Conservation (phyloP, 1,140 invertebrate genomes). For the Brachionus calyciflorus region DNA sequence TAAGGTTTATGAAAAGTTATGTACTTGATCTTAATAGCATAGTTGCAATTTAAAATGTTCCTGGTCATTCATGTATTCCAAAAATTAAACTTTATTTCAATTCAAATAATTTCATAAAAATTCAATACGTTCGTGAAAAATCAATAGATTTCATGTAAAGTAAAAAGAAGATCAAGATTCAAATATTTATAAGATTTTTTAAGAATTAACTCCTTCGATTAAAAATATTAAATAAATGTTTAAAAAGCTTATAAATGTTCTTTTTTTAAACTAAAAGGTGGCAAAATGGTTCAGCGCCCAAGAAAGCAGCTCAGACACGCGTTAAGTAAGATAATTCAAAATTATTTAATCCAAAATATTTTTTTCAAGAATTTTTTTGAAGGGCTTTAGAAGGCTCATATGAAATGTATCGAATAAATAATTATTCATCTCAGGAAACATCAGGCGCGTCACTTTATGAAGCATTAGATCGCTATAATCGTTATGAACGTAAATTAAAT, state of each 20-base stretch:
- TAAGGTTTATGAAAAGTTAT: too few species aligned
- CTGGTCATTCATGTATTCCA: too few species aligned
- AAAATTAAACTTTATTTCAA: too few species aligned
- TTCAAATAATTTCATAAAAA: too few species aligned
- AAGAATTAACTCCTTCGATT: too few species aligned
- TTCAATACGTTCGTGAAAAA: too few species aligned
- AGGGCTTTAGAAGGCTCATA: slow-evolving; percentile 35
- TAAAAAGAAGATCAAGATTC: too few species aligned
- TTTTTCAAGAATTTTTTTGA: background rate
- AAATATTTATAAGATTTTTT: too few species aligned
- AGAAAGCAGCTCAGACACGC: slow-evolving; percentile 51
- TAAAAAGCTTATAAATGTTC: background rate
- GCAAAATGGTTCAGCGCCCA: slow-evolving; percentile 65
- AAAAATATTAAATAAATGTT: too few species aligned
- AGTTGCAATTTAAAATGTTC: too few species aligned
- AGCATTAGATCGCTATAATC: slow-evolving; percentile 32
- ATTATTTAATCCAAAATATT: background rate
- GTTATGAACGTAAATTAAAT: slow-evolving; percentile 38
- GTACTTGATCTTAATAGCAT: too few species aligned
- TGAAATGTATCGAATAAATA: background rate
- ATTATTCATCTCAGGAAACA: background rate
- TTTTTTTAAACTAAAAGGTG: slow-evolving; percentile 50
- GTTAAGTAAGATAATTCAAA: background rate
- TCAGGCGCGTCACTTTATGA: slow-evolving; percentile 11
- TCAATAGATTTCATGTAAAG: too few species aligned